Evolutionary conservation across 2,797 vertebrate genomes (phyloP), one percentile per base, ranked within the genome.

Genomic region (Pogonophryne albipinna): DNA sequence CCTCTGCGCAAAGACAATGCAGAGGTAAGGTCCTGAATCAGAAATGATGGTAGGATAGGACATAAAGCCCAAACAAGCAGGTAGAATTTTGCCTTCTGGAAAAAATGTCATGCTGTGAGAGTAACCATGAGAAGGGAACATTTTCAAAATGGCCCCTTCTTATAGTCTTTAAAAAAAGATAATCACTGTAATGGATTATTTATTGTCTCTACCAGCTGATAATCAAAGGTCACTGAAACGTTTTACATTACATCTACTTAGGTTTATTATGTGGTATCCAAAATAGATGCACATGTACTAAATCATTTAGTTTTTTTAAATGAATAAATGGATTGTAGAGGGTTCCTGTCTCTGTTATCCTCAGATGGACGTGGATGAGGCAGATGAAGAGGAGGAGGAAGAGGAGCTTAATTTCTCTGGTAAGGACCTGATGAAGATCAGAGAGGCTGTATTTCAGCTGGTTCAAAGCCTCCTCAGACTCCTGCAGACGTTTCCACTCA

Each of bases 401-500:
- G 87, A 92, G 65, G 90, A 88, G 17, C 38, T 95, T 59, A 90
- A 93, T 81, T 96, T 98, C 76, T 96, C 97, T 10, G 74, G 84
- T 0, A 85, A 92, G 1, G 96, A 98, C 73, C 87, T 97, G 80
- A 83, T 93, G 76, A 94, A 92, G 72, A 86, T 99, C 68, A 94
- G 96, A 61, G 87, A 96, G 9, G 89, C 92, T 5, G 79, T 97
- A 11, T 93, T 96, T 69, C 71, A 94, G 0, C 90, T 98, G 63
- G 66, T 98, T 64, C 95, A 93, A 69, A 97, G 95, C 61, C 91
- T 98, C 45, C 91, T 99, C 49, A 93, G 92, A 15, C 94, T 99
- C 67, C 92, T 99, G 1, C 87, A 93, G 1, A 96, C 89, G 6
- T 96, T 98, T 79, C 91, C 96, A 0, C 93, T 99, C 1, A 96